Evolutionary conservation across 2,113 vertebrate species (phyloP), one percentile per base, ranked within the genome.

Genomic region (Vidua chalybeata): DNA sequence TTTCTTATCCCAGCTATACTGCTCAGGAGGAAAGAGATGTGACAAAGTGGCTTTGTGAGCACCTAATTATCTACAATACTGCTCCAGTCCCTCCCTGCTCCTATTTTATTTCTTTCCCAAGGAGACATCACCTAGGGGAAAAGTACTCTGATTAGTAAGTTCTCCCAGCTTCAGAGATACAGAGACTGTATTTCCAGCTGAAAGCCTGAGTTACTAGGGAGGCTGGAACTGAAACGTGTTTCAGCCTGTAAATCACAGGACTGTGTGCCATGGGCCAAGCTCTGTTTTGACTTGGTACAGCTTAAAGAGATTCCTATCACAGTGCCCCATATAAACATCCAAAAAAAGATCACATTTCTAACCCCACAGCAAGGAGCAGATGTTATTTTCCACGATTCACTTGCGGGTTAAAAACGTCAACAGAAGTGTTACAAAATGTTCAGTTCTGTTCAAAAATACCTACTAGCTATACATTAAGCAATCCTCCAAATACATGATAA

Each of bases 381-480:
- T 93, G 75, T 75, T 75, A 84, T 96, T 97, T 97, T 96, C 84
- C 71, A 58, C 77, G 24, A 83, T 90, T 56, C 49, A 75, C 66
- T 52, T 77, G 79, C 0, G 10, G 85, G 89, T 97, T 97, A 92
- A 97, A 97, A 87, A 76, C 84, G 88, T 84, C 79, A 95, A 90
- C 68, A 94, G 58, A 91, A 96, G 19, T 30, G 45, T 94, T 97
- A 81, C 84, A 95, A 96, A 97, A 96, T 73, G 46, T 52, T 86
- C 55, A 35, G 78, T 68, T 82, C 75, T 54, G 58, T 93, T 93
- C 74, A 95, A 96, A 97, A 97, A 95, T 93, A 97, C 84, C 78
- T 93, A 46, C 62, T 64, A 87, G 90, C 94, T 86, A 90, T 94
- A 94, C 91, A 85, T 95, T 94, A 95, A 94, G 88, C 96, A 97